phyloP scores from a whole-genome alignment of 2,113 vertebrate species.

The Octodon degus region DNA sequence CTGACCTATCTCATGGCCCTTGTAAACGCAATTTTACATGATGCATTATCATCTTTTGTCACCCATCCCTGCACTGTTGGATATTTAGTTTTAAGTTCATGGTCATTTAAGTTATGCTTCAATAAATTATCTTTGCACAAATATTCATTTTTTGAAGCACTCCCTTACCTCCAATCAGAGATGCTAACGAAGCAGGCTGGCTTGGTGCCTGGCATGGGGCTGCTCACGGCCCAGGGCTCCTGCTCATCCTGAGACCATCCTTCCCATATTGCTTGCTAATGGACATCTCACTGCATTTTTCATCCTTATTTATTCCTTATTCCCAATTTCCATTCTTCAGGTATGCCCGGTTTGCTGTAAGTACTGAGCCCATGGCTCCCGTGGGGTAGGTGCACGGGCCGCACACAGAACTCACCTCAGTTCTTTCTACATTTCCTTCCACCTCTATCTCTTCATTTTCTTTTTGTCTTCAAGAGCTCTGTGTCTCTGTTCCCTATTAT shows the following conservation, averaged over 20 bases:
- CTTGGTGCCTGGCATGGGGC: fast-evolving
- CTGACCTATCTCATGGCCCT: too few relatives aligned
- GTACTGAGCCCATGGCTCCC: fast-evolving
- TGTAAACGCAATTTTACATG: not conserved
- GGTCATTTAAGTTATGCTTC: not conserved
- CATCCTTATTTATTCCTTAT: not conserved
- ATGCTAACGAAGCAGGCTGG: not conserved
- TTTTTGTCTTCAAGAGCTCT: not conserved
- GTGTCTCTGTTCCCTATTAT: not conserved
- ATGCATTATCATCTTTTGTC: not conserved
- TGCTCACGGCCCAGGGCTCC: fast-evolving
- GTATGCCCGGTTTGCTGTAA: not conserved
- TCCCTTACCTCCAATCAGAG: not conserved
- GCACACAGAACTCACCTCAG: not conserved
- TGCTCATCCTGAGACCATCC: fast-evolving
- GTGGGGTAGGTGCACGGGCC: not conserved
- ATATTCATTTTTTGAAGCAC: not conserved
- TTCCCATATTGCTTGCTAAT: not conserved
- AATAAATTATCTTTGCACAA: not conserved
- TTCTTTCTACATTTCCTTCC: not conserved
- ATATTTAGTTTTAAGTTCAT: not conserved
- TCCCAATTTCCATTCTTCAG: not conserved
- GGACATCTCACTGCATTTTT: not conserved
- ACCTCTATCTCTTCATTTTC: not conserved
- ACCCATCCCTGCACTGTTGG: not conserved